These are phyloP conservation scores for Drosophila lacertosa DNA, from an alignment of 1,140 invertebrate species.

Conservation along the genomic window DNA sequence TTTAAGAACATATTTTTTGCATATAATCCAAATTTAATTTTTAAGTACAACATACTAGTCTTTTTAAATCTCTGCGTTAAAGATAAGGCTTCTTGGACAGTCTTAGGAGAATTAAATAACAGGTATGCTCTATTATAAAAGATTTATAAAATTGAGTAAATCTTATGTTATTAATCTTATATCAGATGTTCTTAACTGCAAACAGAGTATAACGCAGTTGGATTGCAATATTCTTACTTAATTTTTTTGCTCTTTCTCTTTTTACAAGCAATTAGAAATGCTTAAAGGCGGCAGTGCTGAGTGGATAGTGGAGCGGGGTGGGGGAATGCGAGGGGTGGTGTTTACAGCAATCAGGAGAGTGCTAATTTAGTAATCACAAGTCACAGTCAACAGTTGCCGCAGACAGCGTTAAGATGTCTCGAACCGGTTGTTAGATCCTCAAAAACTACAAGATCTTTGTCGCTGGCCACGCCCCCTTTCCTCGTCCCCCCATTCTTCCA, in stretches of 20 bases:
- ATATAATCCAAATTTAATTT: too few relatives aligned
- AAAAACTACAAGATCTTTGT: conserved; percentile 42
- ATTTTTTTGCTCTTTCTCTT: conserved; percentile 24
- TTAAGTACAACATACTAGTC: too few relatives aligned
- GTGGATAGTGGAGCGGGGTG: neutral
- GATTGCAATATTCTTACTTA: neutral
- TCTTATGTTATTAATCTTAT: too few relatives aligned
- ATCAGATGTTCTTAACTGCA: too few relatives aligned
- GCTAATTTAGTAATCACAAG: conserved; percentile 80
- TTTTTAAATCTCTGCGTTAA: too few relatives aligned
- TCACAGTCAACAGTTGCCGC: conserved; percentile 30
- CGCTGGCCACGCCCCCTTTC: conserved; percentile 27
- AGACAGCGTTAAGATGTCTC: neutral
- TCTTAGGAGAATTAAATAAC: too few relatives aligned
- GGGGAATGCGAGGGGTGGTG: neutral
- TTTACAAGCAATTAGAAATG: conserved; percentile 65
- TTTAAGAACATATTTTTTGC: too few relatives aligned
- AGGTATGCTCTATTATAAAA: too few relatives aligned
- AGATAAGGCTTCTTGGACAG: too few relatives aligned
- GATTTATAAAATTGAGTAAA: too few relatives aligned
- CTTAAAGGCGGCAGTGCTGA: conserved; percentile 24
- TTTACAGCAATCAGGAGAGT: conserved; percentile 71
- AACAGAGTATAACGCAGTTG: neutral
- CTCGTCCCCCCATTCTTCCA: neutral
- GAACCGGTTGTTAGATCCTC: conserved; percentile 70